These are phyloP conservation scores for Scalopus aquaticus DNA, from an alignment of 2,113 vertebrate genomes.

Conservation along the genomic window DNA sequence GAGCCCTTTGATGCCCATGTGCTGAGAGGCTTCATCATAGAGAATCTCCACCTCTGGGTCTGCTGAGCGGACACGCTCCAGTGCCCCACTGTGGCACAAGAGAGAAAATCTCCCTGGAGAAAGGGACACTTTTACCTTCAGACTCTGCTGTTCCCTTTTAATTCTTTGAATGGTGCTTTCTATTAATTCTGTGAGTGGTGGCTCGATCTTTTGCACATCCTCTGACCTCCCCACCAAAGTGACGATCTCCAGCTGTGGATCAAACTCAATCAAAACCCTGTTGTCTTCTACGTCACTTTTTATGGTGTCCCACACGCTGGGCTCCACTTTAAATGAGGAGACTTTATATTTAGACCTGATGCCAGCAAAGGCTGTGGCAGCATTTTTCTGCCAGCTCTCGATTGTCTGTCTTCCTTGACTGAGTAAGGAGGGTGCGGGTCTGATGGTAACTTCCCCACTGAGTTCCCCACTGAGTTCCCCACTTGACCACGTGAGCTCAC, in stretches of 20 bases:
- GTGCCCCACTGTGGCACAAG: constrained; percentile 78
- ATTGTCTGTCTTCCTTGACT: constrained; percentile 81
- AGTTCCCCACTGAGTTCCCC: no score
- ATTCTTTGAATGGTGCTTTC: constrained; percentile 74
- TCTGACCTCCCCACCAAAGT: constrained; percentile 85
- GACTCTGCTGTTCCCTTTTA: constrained; percentile 81
- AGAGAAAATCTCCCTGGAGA: constrained; percentile 81
- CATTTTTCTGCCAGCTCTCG: constrained; percentile 85
- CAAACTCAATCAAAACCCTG: constrained; percentile 81
- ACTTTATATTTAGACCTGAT: constrained; percentile 84
- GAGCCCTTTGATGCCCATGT: constrained; percentile 85
- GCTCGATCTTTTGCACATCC: constrained; percentile 77
- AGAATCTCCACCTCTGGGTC: constrained; percentile 84
- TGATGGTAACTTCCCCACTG: constrained; percentile 80
- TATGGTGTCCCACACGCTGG: constrained; percentile 85
- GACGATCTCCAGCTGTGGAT: constrained; percentile 62
- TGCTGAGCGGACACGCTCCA: constrained; percentile 63
- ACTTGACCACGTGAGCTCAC: constrained; percentile 83
- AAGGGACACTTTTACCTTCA: constrained; percentile 77
- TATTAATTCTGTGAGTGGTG: constrained; percentile 79
- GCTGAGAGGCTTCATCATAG: constrained; percentile 68
- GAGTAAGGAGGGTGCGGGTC: constrained; percentile 81
- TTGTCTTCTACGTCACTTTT: constrained; percentile 61
- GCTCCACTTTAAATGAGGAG: constrained; percentile 63
- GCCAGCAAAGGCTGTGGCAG: constrained; percentile 77